Evolutionary conservation across 1,140 invertebrate species (phyloP).

Genomic region (Elysia chlorotica): DNA sequence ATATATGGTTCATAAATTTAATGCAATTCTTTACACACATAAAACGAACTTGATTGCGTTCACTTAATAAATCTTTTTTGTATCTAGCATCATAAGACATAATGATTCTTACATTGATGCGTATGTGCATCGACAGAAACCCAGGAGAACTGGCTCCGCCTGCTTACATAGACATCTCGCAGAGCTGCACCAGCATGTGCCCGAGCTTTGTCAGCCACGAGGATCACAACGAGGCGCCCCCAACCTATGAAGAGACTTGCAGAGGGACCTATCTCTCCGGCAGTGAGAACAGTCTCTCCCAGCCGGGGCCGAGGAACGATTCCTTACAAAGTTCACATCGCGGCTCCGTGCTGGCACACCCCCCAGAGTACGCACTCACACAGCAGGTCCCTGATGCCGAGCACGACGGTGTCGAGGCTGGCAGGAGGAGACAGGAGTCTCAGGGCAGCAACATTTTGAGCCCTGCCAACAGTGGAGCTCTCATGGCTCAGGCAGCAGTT

Average conservation of each 20-base stretch:
- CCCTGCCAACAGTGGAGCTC: not conserved
- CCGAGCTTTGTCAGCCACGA: conserved; percentile 21
- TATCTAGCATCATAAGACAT: no score
- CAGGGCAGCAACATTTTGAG: not conserved
- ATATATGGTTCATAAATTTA: no score
- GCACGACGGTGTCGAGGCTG: not conserved
- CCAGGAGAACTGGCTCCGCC: conserved; percentile 32
- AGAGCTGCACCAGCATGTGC: conserved; percentile 23
- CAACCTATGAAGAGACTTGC: conserved; percentile 36
- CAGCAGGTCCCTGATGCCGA: not conserved
- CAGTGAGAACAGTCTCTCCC: conserved; percentile 9
- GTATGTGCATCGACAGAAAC: conserved; percentile 7
- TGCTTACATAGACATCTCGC: conserved; percentile 34
- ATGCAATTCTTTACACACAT: no score
- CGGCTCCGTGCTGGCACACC: not conserved
- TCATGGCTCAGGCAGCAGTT: not conserved
- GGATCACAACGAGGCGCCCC: conserved; percentile 33
- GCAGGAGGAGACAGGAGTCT: no score
- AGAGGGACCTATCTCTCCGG: not conserved
- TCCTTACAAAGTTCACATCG: not conserved
- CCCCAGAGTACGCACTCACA: no score
- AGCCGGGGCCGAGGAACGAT: not conserved
- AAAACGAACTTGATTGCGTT: no score
- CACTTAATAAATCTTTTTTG: no score
- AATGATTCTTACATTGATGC: no score